These are phyloP conservation scores for Drosophila multiciliata DNA, from an alignment of 2,888 invertebrate species.

Conservation along the genomic window DNA sequence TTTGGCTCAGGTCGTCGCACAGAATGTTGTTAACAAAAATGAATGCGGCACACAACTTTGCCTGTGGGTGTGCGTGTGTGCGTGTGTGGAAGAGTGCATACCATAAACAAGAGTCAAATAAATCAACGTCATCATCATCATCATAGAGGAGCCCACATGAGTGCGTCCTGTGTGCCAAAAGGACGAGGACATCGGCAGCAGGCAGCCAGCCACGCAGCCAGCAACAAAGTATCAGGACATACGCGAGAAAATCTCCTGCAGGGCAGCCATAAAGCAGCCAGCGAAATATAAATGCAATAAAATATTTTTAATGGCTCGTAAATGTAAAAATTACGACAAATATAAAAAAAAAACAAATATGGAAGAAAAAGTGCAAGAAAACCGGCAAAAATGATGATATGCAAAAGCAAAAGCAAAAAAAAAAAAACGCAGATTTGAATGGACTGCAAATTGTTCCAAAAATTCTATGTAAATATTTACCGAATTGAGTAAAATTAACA, in stretches of 20 bases:
- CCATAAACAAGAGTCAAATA: constrained; percentile 72
- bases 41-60: constrained; percentile 54
- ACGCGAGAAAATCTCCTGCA: constrained; percentile 54
- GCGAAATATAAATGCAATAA: constrained; percentile 73
- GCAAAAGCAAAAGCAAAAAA: constrained; percentile 12
- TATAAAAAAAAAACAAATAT: constrained; percentile 38
- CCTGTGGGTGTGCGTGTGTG: constrained; percentile 9
- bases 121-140: constrained; percentile 70
- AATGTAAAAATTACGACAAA: constrained; percentile 73
- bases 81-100: constrained; percentile 49
- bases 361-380: constrained; percentile 2
- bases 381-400: neutral
- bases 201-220: constrained; percentile 12
- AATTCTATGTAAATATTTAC: constrained; percentile 18
- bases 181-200: constrained; percentile 35
- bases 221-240: constrained; percentile 51
- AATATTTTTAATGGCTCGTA: constrained; percentile 76
- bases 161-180: constrained; percentile 42
- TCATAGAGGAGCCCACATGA: constrained; percentile 48
- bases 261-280: constrained; percentile 67
- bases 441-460: constrained; percentile 51
- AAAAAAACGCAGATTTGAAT: constrained; percentile 36
- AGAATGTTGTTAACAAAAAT: constrained; percentile 43
- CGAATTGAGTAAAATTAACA: constrained; percentile 45
- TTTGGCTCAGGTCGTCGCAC: constrained; percentile 21